Percentiles rank a stretch among this genome's conserved stretches.
Evolutionary conservation across 2,888 invertebrate species (phyloP).

Genomic region (Mimumesa dahlbomi): DNA sequence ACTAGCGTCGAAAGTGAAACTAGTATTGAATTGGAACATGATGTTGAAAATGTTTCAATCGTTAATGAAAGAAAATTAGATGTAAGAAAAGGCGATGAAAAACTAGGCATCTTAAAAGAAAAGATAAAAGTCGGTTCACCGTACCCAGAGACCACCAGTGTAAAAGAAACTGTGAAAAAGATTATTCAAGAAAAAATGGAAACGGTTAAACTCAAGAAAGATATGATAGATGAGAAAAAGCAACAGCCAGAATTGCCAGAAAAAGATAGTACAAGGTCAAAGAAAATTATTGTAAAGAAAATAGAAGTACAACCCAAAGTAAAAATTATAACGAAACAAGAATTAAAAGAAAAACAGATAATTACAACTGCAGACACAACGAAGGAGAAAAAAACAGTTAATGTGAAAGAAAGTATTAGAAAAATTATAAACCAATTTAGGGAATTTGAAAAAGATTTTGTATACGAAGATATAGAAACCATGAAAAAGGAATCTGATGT

Average conservation of each 20-base stretch:
- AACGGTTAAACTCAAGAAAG: constrained; percentile 82
- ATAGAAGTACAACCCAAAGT: constrained; percentile 52
- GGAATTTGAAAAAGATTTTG: constrained; percentile 76
- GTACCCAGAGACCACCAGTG: constrained; percentile 40
- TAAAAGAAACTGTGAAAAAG: constrained; percentile 74
- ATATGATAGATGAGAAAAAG: constrained; percentile 60
- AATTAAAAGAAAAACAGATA: constrained; percentile 75
- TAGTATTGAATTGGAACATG: constrained; percentile 21
- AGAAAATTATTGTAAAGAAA: constrained; percentile 56
- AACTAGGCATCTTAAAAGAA: constrained; percentile 39
- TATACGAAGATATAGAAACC: constrained; percentile 62
- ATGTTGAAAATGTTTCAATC: constrained; percentile 16
- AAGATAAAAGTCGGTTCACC: constrained; percentile 45
- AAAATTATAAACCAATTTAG: constrained; percentile 77
- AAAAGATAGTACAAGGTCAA: constrained; percentile 49
- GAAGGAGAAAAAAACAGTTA: constrained; percentile 38
- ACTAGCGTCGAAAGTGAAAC: constrained; percentile 13
- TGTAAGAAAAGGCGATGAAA: constrained; percentile 23
- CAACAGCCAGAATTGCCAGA: constrained; percentile 32
- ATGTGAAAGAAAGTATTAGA: constrained; percentile 74
- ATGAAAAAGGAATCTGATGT: constrained; percentile 27
- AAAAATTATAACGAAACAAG: constrained; percentile 45
- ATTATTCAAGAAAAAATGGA: constrained; percentile 81
- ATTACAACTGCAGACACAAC: constrained; percentile 73
- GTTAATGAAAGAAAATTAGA: constrained; percentile 21